Conservation (phyloP, 2,113 vertebrate genomes). For the Sclerurus mexicanus region DNA sequence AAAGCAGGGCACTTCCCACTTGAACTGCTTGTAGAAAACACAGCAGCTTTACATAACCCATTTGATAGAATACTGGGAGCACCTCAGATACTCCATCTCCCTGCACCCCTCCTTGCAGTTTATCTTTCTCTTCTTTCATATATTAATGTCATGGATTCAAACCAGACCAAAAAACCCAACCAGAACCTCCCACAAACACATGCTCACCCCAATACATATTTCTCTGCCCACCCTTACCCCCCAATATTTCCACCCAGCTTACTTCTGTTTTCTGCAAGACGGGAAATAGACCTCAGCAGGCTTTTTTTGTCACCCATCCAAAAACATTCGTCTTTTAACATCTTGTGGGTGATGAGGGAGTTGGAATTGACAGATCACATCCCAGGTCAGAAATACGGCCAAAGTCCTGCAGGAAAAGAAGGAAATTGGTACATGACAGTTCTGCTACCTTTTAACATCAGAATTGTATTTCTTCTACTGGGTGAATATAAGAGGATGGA, state of each 20-base stretch:
- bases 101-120: neutral
- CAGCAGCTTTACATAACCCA: neutral
- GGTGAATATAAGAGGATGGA: neutral
- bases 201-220: neutral
- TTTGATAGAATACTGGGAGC: neutral
- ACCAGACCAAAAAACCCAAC: neutral
- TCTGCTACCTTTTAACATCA: neutral
- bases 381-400: neutral
- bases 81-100: neutral
- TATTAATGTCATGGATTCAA: neutral
- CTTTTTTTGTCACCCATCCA: neutral
- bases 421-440: neutral
- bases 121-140: neutral
- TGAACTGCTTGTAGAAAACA: neutral
- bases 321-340: neutral
- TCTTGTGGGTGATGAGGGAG: neutral
- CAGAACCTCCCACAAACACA: neutral
- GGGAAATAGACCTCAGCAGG: neutral
- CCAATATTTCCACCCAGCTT: neutral
- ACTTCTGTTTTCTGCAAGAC: neutral
- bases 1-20: neutral
- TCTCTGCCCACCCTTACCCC: neutral
- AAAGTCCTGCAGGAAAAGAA: neutral
- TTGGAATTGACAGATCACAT: neutral
- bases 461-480: neutral